phyloP scores from a whole-genome alignment of 2,888 invertebrate species.

The Nectonema munidae region DNA sequence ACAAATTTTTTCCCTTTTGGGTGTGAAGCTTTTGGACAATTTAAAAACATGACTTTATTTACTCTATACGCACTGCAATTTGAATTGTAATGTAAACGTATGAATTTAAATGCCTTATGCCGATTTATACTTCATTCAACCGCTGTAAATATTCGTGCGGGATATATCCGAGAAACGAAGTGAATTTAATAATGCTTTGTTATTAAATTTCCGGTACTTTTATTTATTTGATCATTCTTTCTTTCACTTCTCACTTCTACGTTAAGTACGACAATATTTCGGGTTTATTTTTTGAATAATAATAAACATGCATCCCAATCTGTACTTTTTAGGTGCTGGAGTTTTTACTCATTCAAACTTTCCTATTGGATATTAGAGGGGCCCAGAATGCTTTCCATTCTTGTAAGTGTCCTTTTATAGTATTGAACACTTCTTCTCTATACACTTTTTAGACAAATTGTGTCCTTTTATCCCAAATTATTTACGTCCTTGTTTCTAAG shows the following conservation, averaged over 20 bases:
- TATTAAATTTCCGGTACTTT: too few species aligned
- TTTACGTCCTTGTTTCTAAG: constrained; percentile 26
- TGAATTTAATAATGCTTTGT: too few species aligned
- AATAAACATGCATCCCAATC: neutral
- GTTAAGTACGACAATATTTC: neutral
- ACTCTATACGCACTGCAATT: too few species aligned
- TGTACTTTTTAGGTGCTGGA: constrained; percentile 32
- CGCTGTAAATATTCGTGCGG: too few species aligned
- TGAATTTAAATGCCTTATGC: too few species aligned
- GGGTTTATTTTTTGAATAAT: neutral
- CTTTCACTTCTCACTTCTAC: neutral
- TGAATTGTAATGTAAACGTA: too few species aligned
- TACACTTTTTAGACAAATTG: neutral
- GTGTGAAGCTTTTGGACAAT: too few species aligned
- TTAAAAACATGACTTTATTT: too few species aligned
- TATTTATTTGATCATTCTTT: too few species aligned
- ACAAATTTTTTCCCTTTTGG: too few species aligned
- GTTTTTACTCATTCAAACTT: constrained; percentile 42
- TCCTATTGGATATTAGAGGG: constrained; percentile 67
- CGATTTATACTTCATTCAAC: too few species aligned
- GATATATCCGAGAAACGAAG: too few species aligned
- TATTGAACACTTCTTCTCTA: neutral
- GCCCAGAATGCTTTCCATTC: constrained; percentile 41
- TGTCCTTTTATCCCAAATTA: constrained; percentile 24
- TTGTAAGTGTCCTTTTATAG: constrained; percentile 32